Evolutionary conservation across 1,140 invertebrate species (phyloP).

Genomic region (Parapsyche elsis): DNA sequence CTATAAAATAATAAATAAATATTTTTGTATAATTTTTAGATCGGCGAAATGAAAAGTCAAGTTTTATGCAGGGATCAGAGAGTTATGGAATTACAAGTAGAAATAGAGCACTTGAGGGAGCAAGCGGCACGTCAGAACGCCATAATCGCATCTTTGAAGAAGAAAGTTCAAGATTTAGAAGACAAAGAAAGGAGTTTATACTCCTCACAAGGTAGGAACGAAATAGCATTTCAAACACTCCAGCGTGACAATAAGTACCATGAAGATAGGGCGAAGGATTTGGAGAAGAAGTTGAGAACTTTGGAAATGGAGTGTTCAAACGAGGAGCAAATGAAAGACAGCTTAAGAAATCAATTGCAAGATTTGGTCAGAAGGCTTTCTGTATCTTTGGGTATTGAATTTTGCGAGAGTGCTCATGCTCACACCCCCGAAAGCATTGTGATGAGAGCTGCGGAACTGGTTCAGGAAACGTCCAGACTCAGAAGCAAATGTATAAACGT

Average conservation of each 20-base stretch:
- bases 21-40: conserved; percentile 59
- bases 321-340: conserved; percentile 76
- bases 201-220: conserved; percentile 72
- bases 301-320: conserved; percentile 76
- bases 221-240: conserved; percentile 76
- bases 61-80: conserved; percentile 74
- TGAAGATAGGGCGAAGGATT: conserved; percentile 80
- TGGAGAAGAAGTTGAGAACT: conserved; percentile 77
- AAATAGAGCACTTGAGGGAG: conserved; percentile 79
- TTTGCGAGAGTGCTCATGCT: conserved; percentile 70
- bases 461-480: conserved; percentile 72
- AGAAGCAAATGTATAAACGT: conserved; percentile 70
- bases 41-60: conserved; percentile 75
- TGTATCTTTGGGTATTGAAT: conserved; percentile 74
- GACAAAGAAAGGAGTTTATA: conserved; percentile 77
- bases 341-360: conserved; percentile 72
- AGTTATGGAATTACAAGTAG: conserved; percentile 74
- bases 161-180: conserved; percentile 82
- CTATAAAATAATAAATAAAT: conserved; percentile 1
- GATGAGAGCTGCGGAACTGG: conserved; percentile 77
- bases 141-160: conserved; percentile 80
- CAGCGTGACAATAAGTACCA: conserved; percentile 79
- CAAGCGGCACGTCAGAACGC: conserved; percentile 84
- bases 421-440: conserved; percentile 75
- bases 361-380: conserved; percentile 77